A percentile compares a stretch with the other conserved stretches of the same genome.
Conservation (phyloP, 2,797 vertebrate genomes). For the Poeciliopsis infans region DNA sequence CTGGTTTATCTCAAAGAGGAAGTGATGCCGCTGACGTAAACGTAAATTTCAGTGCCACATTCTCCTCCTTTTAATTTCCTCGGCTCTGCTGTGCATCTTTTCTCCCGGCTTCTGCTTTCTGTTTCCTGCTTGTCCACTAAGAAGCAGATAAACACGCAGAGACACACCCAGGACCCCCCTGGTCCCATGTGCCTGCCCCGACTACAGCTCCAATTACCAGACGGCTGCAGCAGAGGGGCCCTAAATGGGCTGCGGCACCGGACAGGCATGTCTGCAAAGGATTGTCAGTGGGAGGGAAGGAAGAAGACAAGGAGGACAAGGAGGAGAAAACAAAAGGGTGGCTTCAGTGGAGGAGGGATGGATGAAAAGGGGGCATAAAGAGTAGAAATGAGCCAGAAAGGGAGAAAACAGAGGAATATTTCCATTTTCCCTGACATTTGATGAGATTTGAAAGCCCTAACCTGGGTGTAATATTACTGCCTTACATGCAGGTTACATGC, state of each 20-base stretch:
- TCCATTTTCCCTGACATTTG: neutral
- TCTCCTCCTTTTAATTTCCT: neutral
- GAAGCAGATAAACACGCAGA: conserved; percentile 67
- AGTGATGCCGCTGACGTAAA: neutral
- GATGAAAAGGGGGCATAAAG: neutral
- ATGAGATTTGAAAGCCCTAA: conserved; percentile 10
- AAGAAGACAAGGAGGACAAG: conserved; percentile 19
- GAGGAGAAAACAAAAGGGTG: conserved; percentile 6
- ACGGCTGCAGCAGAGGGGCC: conserved; percentile 74
- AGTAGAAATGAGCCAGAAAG: neutral
- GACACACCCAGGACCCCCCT: conserved; percentile 33
- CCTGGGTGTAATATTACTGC: neutral
- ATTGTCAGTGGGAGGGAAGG: conserved; percentile 61
- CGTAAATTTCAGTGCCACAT: conserved; percentile 10
- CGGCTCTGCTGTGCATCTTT: conserved; percentile 14
- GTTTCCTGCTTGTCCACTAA: conserved; percentile 15
- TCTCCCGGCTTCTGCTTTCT: neutral
- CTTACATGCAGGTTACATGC: neutral
- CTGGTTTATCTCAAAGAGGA: neutral
- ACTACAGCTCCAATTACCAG: conserved; percentile 79
- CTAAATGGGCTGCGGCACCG: conserved; percentile 88
- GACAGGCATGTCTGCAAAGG: conserved; percentile 85
- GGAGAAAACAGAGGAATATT: neutral
- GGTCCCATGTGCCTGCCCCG: conserved; percentile 76
- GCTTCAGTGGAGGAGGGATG: conserved; percentile 7